Base-by-base conservation (phyloP, 2,113 vertebrate genomes). In the Antigone vipio region DNA sequence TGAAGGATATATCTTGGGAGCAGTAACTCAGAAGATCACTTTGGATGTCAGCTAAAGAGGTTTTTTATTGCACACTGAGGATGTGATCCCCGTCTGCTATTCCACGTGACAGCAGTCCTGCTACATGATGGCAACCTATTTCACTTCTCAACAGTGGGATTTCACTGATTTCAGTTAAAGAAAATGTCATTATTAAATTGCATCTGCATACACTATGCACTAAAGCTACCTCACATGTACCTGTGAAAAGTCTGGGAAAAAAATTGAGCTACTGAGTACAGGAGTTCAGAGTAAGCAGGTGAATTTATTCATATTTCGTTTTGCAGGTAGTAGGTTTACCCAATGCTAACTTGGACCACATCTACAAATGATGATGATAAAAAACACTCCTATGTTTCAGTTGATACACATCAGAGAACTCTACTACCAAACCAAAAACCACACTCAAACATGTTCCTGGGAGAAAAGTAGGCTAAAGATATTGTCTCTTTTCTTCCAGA, bases 331-430 rank as follows among this genome's bases (percentile, higher is more conserved):
- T 71, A 53, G 77, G 74, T 89, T 95, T 85, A 88, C 50, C 38
- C 63, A 62, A 0, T 82, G 77, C 80, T 97, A 97, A 95, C 91
- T 97, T 95, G 95, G 91, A 96, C 95, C 95, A 79, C 95, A 97
- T 96, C 94, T 97, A 95, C 95, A 96, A 96, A 89, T 95, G 92
- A 85, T 47, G 72, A 55, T 93, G 95, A 93, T 96, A 89, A 96
- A 96, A 89, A 84, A 69, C 79, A 88, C 77, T 89, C 89, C 87
- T 89, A 9, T 92, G 47, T 94, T 95, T 92, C 95, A 95, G 74
- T 35, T 87, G 95, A 97, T 95, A 95, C 59, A 95, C 74, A 97
- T 97, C 96, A 94, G 86, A 95, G 91, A 95, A 67, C 89, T 97
- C 81, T 42, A 91, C 77, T 89, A 97, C 89, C 86, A 95, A 96